Conservation (phyloP, 1,140 invertebrate species). For the Lepidurus apus region DNA sequence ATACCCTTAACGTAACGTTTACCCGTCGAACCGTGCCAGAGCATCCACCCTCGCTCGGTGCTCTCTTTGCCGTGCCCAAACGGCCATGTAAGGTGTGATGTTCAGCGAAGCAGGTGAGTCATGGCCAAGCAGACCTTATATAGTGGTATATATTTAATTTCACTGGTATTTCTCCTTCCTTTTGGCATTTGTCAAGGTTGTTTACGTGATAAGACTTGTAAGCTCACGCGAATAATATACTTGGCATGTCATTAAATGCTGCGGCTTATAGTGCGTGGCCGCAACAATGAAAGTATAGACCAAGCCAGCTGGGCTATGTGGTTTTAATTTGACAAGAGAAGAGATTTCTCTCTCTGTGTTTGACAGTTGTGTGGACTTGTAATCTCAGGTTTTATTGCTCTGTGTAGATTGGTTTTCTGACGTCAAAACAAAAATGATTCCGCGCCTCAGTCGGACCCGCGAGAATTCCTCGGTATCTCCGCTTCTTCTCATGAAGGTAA, state of each 20-base stretch:
- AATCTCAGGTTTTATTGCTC: no score
- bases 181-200: not conserved
- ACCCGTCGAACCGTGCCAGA: not conserved
- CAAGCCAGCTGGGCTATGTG: no score
- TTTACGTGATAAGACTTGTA: not conserved
- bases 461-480: not conserved
- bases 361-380: no score
- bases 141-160: not conserved
- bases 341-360: no score
- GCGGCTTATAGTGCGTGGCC: not conserved
- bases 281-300: no score
- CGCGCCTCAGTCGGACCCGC: not conserved
- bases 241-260: not conserved
- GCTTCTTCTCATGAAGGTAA: not conserved
- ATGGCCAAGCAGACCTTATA: not conserved
- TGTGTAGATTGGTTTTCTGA: not conserved
- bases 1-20: not conserved
- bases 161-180: not conserved
- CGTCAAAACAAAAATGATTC: not conserved
- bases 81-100: not conserved
- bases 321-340: no score
- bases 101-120: slow-evolving; percentile 9
- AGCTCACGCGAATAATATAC: not conserved
- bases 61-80: slow-evolving; percentile 1
- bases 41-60: not conserved